Percentiles rank a stretch among this genome's conserved stretches.
phyloP scores from a whole-genome alignment of 2,113 vertebrate genomes.

The Pteronura brasiliensis region DNA sequence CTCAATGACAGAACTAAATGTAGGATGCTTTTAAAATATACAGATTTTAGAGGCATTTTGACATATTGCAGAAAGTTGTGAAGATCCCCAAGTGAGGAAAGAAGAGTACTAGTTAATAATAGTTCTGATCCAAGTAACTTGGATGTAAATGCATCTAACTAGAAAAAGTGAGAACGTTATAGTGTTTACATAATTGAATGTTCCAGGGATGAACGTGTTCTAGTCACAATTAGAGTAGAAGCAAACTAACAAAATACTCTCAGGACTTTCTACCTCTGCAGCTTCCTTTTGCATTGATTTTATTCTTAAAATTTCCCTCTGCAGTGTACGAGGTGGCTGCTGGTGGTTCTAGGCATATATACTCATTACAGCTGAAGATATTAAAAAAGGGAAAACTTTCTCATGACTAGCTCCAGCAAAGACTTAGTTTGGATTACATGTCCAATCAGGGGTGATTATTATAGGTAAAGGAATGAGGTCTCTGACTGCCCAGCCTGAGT shows the following conservation, averaged over 20 bases:
- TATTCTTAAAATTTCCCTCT: background rate
- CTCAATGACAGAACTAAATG: background rate
- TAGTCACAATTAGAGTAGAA: background rate
- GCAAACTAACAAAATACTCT: background rate
- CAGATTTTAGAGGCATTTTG: background rate
- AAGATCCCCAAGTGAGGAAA: background rate
- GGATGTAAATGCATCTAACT: background rate
- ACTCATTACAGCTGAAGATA: background rate
- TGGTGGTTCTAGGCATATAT: background rate
- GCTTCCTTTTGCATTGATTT: background rate
- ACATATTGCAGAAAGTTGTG: background rate
- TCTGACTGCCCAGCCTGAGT: background rate
- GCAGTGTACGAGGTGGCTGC: background rate
- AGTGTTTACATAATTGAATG: background rate
- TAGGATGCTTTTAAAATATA: background rate
- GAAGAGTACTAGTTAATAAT: background rate
- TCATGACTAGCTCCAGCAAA: background rate
- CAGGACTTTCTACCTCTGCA: background rate
- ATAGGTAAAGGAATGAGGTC: background rate
- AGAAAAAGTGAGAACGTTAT: background rate
- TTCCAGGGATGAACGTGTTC: background rate
- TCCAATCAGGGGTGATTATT: background rate
- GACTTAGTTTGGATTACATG: background rate
- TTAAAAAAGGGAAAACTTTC: background rate
- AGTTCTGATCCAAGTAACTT: background rate